Percentiles rank a stretch among this genome's conserved stretches.
phyloP scores from a whole-genome alignment of 2,797 vertebrate genomes.

The Urophycis tenuis region DNA sequence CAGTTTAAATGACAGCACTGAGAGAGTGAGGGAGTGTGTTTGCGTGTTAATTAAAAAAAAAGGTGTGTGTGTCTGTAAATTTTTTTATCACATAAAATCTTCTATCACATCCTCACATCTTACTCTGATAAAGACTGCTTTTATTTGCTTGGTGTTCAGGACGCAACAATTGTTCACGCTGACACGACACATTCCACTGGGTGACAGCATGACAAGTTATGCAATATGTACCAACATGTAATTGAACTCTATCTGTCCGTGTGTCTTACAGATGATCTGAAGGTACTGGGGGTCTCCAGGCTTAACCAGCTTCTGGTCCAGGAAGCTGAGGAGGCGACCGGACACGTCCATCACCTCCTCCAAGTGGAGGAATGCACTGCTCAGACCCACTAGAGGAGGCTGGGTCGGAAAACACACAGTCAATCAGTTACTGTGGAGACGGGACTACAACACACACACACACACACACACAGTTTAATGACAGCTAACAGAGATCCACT shows the following conservation, averaged over 20 bases:
- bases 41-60: too few relatives aligned
- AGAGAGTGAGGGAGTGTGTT: too few relatives aligned
- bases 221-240: too few relatives aligned
- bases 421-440: background rate
- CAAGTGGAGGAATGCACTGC: constrained; percentile 81
- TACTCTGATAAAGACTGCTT: too few relatives aligned
- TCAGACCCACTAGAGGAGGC: constrained; percentile 79
- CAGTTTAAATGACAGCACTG: background rate
- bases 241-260: background rate
- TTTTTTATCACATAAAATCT: too few relatives aligned
- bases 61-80: too few relatives aligned
- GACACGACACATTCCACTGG: background rate
- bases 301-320: constrained; percentile 65
- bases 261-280: constrained; percentile 76
- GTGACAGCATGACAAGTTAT: background rate
- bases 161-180: background rate
- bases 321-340: constrained; percentile 69
- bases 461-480: background rate
- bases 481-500: background rate
- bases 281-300: constrained; percentile 67
- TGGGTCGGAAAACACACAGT: constrained; percentile 38
- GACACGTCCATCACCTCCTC: constrained; percentile 81
- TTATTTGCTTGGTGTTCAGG: background rate
- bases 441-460: background rate
- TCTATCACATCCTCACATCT: too few relatives aligned